Percentiles rank a stretch among this genome's conserved stretches.
These are phyloP conservation scores for Cephalophus harveyi DNA, from an alignment of 2,113 vertebrate genomes.

Conservation along the genomic window DNA sequence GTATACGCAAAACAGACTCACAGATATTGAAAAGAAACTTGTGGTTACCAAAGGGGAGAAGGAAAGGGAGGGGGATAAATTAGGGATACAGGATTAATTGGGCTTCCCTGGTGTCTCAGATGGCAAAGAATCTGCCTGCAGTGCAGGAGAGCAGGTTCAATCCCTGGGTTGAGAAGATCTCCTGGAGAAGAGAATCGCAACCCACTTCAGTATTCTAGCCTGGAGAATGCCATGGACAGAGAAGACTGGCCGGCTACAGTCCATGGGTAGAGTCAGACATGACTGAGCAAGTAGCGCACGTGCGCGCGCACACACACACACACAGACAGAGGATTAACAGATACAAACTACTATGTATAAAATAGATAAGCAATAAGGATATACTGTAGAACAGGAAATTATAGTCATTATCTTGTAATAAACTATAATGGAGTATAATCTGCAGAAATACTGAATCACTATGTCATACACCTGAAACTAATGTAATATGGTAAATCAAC, in stretches of 20 bases:
- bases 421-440: background rate
- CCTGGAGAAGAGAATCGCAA: background rate
- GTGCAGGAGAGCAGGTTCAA: background rate
- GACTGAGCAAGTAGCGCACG: background rate
- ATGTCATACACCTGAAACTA: background rate
- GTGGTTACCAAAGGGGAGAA: background rate
- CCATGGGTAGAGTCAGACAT: background rate
- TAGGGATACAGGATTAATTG: background rate
- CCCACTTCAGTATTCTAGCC: background rate
- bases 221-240: background rate
- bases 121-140: background rate
- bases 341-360: background rate
- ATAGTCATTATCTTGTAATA: background rate
- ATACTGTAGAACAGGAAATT: background rate
- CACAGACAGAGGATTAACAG: background rate
- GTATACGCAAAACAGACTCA: background rate
- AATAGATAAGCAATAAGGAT: background rate
- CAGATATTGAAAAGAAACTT: background rate
- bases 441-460: background rate
- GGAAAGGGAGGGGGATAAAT: background rate
- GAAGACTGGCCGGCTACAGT: background rate
- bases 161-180: background rate
- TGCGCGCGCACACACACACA: fast-evolving
- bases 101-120: background rate
- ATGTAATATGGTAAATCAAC: background rate